Evolutionary conservation across 2,888 invertebrate species (phyloP).

Genomic region (Euplexia lucipara): DNA sequence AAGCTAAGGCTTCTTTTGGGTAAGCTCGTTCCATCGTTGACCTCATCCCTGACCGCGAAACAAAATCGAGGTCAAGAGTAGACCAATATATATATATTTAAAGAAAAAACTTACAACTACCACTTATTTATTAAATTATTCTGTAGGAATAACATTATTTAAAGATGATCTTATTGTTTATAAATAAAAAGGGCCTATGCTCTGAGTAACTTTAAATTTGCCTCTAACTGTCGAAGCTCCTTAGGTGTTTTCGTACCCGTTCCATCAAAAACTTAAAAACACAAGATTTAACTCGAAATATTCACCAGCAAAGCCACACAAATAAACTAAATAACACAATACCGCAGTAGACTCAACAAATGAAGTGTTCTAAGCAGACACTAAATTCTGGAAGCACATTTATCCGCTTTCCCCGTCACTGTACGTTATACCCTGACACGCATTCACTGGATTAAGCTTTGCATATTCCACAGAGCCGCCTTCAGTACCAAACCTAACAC

Average conservation of each 20-base stretch:
- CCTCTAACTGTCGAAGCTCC: neutral
- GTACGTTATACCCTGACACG: slow-evolving; percentile 71
- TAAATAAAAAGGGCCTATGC: no score
- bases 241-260: neutral
- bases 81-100: no score
- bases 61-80: no score
- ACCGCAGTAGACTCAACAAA: slow-evolving; percentile 35
- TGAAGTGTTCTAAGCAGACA: slow-evolving; percentile 48
- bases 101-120: no score
- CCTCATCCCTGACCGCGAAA: no score
- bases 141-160: no score
- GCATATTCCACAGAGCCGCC: slow-evolving; percentile 75
- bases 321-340: slow-evolving; percentile 35
- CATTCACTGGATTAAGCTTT: slow-evolving; percentile 79
- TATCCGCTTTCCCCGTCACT: slow-evolving; percentile 58
- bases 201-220: no score
- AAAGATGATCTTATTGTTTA: no score
- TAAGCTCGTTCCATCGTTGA: no score
- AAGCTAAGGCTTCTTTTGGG: no score
- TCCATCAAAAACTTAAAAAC: neutral
- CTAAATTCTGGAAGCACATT: slow-evolving; percentile 59
- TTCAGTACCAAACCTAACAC: slow-evolving; percentile 62
- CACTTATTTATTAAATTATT: no score
- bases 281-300: neutral
- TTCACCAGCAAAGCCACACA: slow-evolving; percentile 13